Conservation (phyloP, 2,113 vertebrate genomes). For the Romanogobio albipinnatus region DNA sequence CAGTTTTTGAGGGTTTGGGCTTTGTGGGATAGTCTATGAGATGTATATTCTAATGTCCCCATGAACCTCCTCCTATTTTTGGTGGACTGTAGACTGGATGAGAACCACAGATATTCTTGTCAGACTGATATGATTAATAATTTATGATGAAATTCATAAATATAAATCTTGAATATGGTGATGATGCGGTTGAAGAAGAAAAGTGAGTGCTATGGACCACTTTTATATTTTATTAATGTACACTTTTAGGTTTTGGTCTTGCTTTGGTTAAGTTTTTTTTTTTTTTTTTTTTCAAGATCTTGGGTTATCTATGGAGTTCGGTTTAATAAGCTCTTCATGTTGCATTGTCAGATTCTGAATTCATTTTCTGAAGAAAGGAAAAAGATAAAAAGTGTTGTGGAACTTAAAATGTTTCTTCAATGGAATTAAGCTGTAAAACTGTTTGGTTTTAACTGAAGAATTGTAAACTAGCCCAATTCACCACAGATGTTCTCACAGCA, state of each 20-base stretch:
- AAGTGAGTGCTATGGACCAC: neutral
- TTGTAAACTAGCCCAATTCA: neutral
- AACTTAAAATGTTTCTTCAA: neutral
- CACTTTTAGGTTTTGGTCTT: neutral
- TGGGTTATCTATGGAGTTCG: neutral
- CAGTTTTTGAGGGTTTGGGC: neutral
- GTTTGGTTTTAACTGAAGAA: neutral
- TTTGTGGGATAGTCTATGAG: neutral
- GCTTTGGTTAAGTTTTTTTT: neutral
- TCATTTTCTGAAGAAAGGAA: neutral
- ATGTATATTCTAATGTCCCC: neutral
- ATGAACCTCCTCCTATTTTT: neutral
- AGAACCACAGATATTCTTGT: neutral
- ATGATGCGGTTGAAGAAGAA: neutral
- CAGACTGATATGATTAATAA: neutral
- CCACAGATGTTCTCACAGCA: conserved; percentile 5
- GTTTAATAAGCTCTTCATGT: neutral
- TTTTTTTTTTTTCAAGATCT: neutral
- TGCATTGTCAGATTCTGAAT: neutral
- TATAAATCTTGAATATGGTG: neutral
- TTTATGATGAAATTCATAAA: neutral
- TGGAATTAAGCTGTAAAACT: neutral
- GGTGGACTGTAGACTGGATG: neutral
- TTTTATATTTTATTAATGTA: conserved; percentile 1
- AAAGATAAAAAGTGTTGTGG: neutral